phyloP scores from a whole-genome alignment of 2,797 vertebrate species.

The Molothrus ater region DNA sequence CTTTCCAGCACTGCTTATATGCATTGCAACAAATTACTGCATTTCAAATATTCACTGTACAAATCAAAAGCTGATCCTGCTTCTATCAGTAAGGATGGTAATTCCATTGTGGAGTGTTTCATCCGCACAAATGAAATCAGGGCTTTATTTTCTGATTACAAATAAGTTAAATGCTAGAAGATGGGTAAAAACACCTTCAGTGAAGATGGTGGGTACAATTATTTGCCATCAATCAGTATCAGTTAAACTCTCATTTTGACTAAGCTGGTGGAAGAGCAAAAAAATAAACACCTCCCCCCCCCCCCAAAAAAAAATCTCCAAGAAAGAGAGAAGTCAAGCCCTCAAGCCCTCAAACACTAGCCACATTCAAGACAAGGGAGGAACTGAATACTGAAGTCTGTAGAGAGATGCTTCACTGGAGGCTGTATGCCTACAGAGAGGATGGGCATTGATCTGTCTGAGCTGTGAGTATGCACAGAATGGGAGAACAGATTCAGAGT shows the following conservation, averaged over 20 bases:
- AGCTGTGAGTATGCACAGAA: background rate
- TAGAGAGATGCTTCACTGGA: background rate
- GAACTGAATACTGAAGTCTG: background rate
- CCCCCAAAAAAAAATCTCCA: background rate
- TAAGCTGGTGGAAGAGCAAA: background rate
- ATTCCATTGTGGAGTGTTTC: background rate
- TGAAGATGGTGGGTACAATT: background rate
- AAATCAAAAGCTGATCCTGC: background rate
- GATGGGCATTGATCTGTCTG: background rate
- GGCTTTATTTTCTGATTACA: background rate
- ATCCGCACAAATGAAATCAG: background rate
- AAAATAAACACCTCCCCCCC: background rate
- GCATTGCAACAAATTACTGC: background rate
- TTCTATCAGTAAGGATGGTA: background rate
- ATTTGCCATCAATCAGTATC: background rate
- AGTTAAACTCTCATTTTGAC: background rate
- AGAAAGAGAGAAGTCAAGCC: background rate
- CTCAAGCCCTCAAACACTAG: background rate
- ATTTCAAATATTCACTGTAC: background rate
- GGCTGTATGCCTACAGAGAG: background rate
- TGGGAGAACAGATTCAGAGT: background rate
- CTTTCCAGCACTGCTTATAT: background rate
- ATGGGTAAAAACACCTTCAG: background rate
- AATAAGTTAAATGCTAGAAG: background rate
- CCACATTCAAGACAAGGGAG: background rate